A percentile compares a stretch with the other conserved stretches of the same genome.
Evolutionary conservation across 2,888 invertebrate species (phyloP).

Genomic region (Colletes collaris): DNA sequence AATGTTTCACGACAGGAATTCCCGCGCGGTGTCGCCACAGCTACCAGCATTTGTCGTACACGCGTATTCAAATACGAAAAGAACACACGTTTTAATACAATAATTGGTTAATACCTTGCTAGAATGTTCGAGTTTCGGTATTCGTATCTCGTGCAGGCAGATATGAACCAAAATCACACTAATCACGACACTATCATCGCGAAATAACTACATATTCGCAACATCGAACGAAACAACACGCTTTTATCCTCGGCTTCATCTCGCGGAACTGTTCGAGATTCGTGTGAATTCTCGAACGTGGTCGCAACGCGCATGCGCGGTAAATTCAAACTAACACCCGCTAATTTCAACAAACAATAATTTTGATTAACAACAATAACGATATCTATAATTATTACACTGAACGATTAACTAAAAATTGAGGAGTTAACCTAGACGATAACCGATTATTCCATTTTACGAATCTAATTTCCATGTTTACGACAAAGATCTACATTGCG

Average conservation of each 20-base stretch:
- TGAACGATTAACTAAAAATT: too few relatives aligned
- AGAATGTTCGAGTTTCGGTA: too few relatives aligned
- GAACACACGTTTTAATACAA: conserved; percentile 3
- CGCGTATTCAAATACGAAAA: background rate
- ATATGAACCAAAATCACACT: background rate
- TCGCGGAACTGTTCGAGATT: conserved; percentile 16
- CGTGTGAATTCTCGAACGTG: background rate
- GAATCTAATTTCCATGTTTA: background rate
- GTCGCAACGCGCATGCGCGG: background rate
- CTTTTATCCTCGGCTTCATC: background rate
- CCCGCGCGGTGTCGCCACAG: background rate
- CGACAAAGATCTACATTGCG: background rate
- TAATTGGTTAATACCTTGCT: conserved; percentile 22
- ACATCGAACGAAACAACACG: background rate
- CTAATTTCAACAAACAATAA: too few relatives aligned
- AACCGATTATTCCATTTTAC: too few relatives aligned
- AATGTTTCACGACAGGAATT: too few relatives aligned
- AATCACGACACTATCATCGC: background rate
- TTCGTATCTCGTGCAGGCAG: background rate
- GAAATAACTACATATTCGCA: conserved; percentile 1
- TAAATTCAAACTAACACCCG: conserved; percentile 11
- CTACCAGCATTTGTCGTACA: background rate
- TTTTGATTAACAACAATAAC: too few relatives aligned
- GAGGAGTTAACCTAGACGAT: too few relatives aligned
- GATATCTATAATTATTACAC: too few relatives aligned